A percentile compares a stretch with the other conserved stretches of the same genome.
Evolutionary conservation across 2,113 vertebrate genomes (phyloP).

Genomic region (Cheilinus undulatus): DNA sequence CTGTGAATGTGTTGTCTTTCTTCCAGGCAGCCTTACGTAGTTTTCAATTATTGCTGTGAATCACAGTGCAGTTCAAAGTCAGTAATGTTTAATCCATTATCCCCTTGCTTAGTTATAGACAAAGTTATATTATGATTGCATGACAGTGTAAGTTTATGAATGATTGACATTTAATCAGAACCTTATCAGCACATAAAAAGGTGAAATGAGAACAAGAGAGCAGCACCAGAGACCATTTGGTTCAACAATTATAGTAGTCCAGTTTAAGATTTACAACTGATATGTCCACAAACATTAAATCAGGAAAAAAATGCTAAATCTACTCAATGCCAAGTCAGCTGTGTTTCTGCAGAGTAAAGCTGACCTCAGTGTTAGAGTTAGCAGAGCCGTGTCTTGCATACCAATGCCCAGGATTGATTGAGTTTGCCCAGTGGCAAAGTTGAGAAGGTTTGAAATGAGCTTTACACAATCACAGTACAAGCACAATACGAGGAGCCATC

Average conservation of each 20-base stretch:
- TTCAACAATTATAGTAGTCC: not conserved
- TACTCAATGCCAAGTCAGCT: not conserved
- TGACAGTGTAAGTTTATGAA: not conserved
- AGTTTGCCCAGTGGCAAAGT: conserved; percentile 14
- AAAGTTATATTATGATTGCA: not conserved
- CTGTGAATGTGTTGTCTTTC: too few species aligned
- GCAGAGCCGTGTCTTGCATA: conserved; percentile 2
- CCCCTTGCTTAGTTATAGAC: not conserved
- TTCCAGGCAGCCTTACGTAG: too few species aligned
- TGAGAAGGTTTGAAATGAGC: conserved; percentile 12
- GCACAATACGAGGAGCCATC: conserved; percentile 18
- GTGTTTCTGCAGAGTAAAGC: too few species aligned
- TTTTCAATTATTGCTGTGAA: not conserved
- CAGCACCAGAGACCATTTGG: not conserved
- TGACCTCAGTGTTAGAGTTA: not conserved
- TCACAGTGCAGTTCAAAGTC: not conserved
- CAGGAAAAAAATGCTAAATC: too few species aligned
- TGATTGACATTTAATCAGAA: not conserved
- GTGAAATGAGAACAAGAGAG: not conserved
- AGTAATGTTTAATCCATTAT: too few species aligned
- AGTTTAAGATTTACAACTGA: not conserved
- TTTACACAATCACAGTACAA: conserved; percentile 5
- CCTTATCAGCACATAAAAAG: not conserved
- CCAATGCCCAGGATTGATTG: conserved; percentile 9
- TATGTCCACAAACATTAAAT: not conserved